phyloP scores from a whole-genome alignment of 2,888 invertebrate genomes.

The Bedellia somnulentella region DNA sequence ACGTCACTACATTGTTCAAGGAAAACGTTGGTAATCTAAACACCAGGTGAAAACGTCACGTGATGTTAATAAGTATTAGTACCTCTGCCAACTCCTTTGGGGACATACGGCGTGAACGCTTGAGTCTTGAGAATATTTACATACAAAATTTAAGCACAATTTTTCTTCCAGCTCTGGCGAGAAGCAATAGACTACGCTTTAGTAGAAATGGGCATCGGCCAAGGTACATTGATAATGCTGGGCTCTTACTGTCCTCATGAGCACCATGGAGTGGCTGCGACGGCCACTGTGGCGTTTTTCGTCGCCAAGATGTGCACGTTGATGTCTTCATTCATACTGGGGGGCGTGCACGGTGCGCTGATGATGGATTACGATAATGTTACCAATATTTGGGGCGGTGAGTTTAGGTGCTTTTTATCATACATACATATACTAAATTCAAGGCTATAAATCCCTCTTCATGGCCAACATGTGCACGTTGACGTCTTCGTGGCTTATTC shows the following conservation, averaged over 20 bases:
- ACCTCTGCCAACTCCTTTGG: too few relatives aligned
- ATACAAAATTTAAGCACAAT: neutral
- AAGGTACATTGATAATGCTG: constrained; percentile 40
- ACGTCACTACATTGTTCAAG: too few relatives aligned
- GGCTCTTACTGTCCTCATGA: constrained; percentile 34
- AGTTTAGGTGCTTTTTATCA: too few relatives aligned
- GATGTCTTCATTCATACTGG: constrained; percentile 25
- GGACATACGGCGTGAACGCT: too few relatives aligned
- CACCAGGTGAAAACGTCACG: too few relatives aligned
- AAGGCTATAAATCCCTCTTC: too few relatives aligned
- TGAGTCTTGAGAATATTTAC: neutral
- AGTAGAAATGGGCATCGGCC: constrained; percentile 33
- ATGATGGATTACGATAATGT: constrained; percentile 31
- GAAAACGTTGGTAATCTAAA: too few relatives aligned
- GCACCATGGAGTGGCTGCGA: constrained; percentile 23
- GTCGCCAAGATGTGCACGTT: constrained; percentile 28
- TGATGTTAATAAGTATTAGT: too few relatives aligned
- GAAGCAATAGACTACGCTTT: constrained; percentile 41
- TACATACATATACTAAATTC: constrained; percentile 1
- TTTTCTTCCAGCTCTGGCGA: constrained; percentile 34
- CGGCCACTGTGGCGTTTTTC: constrained; percentile 25
- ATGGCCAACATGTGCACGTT: too few relatives aligned
- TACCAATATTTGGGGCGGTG: constrained; percentile 28
- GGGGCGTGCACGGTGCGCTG: constrained; percentile 35
- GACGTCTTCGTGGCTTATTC: too few relatives aligned